Evolutionary conservation across 2,888 invertebrate genomes (phyloP).

Genomic region (Acleris holmiana): DNA sequence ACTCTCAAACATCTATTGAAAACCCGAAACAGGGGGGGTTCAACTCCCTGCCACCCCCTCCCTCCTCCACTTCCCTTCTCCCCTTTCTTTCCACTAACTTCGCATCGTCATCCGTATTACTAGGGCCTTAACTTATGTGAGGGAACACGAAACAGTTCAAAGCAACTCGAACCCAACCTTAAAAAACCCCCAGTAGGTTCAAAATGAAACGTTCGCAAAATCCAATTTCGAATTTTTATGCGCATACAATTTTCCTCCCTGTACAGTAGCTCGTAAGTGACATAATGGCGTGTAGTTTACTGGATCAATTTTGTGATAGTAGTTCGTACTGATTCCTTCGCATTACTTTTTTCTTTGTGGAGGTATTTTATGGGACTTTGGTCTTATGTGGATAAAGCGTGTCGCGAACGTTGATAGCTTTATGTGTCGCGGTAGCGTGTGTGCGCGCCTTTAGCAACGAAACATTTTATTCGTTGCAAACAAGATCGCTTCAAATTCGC

Average conservation of each 20-base stretch:
- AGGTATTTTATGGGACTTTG: constrained; percentile 80
- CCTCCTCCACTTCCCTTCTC: constrained; percentile 73
- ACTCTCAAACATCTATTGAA: constrained; percentile 82
- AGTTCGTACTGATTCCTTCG: constrained; percentile 81
- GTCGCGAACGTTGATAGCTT: constrained; percentile 31
- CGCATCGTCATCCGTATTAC: constrained; percentile 84
- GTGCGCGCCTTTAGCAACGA: constrained; percentile 11
- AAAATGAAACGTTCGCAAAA: constrained; percentile 51
- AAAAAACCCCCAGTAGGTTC: not conserved
- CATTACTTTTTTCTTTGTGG: constrained; percentile 82
- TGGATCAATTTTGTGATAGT: constrained; percentile 82
- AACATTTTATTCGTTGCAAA: not conserved
- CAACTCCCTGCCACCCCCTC: constrained; percentile 60
- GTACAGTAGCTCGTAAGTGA: constrained; percentile 39
- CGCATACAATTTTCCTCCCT: constrained; percentile 53
- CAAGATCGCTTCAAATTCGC: not conserved
- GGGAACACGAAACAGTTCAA: constrained; percentile 43
- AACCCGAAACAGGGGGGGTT: constrained; percentile 81
- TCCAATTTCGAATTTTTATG: constrained; percentile 63
- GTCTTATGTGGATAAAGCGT: constrained; percentile 74
- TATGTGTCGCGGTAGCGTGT: constrained; percentile 29
- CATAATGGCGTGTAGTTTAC: constrained; percentile 49
- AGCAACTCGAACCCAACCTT: constrained; percentile 49
- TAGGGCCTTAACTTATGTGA: constrained; percentile 82
- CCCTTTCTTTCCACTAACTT: constrained; percentile 83